Evolutionary conservation across 2,888 invertebrate genomes (phyloP).

Genomic region (Ennomos erosarius): DNA sequence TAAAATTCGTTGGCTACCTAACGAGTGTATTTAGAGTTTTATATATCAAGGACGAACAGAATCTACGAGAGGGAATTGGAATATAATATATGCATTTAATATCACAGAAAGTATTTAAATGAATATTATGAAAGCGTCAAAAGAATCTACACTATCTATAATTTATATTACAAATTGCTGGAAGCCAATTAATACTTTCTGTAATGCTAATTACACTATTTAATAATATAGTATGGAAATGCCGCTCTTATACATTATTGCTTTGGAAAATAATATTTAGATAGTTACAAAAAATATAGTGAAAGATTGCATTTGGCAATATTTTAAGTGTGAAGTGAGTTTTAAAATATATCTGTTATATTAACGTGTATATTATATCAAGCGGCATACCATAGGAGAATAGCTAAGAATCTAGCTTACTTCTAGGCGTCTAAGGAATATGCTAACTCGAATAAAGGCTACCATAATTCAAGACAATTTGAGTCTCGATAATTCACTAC

Average conservation of each 20-base stretch:
- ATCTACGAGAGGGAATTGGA: constrained; percentile 72
- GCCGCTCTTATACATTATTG: constrained; percentile 41
- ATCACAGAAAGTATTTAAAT: constrained; percentile 43
- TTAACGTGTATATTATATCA: constrained; percentile 36
- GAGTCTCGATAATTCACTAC: constrained; percentile 62
- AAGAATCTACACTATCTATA: constrained; percentile 32
- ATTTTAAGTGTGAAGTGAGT: background rate
- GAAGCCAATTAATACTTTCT: constrained; percentile 38
- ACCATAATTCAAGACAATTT: constrained; percentile 44
- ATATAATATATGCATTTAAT: constrained; percentile 62
- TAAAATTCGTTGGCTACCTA: constrained; percentile 85
- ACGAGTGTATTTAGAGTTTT: constrained; percentile 61
- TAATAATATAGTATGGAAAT: constrained; percentile 44
- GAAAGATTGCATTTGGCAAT: background rate
- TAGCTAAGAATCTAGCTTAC: constrained; percentile 69
- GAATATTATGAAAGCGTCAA: constrained; percentile 33
- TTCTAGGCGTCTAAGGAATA: constrained; percentile 69
- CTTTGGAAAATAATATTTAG: background rate
- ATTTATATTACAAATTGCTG: constrained; percentile 36
- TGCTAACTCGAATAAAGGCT: constrained; percentile 65
- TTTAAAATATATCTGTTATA: no score
- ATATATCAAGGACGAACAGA: constrained; percentile 65
- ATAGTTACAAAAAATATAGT: background rate
- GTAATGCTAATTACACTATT: constrained; percentile 50
- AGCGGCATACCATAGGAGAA: constrained; percentile 46